Evolutionary conservation across 30 jellyfish, hydroid and myxozoan species (phyloP).

Genomic region (Haliclystus octoradiatus): DNA sequence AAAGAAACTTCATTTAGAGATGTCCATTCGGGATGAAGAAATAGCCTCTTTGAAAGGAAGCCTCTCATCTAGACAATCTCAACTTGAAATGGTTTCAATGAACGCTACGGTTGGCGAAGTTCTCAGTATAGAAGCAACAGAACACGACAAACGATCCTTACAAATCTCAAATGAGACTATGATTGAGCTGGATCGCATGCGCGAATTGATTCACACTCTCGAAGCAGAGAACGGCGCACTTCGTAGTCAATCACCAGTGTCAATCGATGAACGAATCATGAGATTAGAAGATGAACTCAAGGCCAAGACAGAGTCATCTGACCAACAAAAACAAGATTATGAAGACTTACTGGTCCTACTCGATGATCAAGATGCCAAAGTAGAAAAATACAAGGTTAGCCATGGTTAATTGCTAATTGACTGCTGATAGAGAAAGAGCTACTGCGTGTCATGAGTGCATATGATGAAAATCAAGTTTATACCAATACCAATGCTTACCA

Average conservation of each 20-base stretch:
- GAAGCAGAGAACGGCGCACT: constrained; percentile 31
- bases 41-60: constrained; percentile 54
- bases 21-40: constrained; percentile 31
- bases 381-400: constrained; percentile 51
- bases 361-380: constrained; percentile 82
- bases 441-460: too few relatives aligned
- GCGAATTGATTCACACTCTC: constrained; percentile 16
- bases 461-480: too few relatives aligned
- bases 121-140: constrained; percentile 46
- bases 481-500: too few relatives aligned
- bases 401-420: too few relatives aligned
- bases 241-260: constrained; percentile 5
- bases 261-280: not conserved
- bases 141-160: constrained; percentile 20
- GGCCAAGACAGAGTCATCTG: constrained; percentile 23
- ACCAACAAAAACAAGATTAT: constrained; percentile 68
- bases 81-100: constrained; percentile 13
- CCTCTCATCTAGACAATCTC: constrained; percentile 13
- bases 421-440: too few relatives aligned
- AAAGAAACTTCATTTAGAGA: constrained; percentile 49
- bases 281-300: constrained; percentile 8
- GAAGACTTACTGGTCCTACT: constrained; percentile 78
- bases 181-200: constrained; percentile 44
- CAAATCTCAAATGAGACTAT: constrained; percentile 50
- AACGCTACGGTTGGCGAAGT: constrained; percentile 42